Base-by-base conservation (phyloP, 2,113 vertebrate genomes). In the Bos javanicus region DNA sequence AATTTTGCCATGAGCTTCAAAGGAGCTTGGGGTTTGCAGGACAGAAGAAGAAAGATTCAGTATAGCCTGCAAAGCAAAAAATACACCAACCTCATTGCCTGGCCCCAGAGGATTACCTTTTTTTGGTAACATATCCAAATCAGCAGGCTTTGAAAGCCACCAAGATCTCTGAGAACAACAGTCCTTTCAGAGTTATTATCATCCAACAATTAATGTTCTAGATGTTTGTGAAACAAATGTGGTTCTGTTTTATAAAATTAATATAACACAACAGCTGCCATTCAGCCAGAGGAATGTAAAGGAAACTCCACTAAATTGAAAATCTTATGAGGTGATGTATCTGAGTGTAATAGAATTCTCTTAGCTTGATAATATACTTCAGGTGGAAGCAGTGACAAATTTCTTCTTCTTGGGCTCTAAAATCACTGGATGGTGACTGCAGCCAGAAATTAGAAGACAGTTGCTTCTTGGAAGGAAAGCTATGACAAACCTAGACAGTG, bases 151-250 rank as follows among this genome's bases (percentile, higher is more conserved):
- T 80, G 26, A 74, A 91, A 91, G 78, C 80, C 67, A 74, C 62
- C 78, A 71, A 76, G 81, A 30, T 39, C 59, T 78, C 92, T 83
- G 78, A 78, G 17, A 46, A 88, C 56, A 46, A 82, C 46, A 91
- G 48, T 28, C 30, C 48, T 57, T 90, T 92, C 91, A 80, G 25
- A 82, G 46, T 87, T 89, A 23, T n/a, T 87, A 23, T 93, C 43
- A 92, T 93, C 33, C 4, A 93, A 3, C 86, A 93, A 87, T 88
- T 86, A 96, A 89, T 90, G 67, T 33, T 80, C 56, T 90, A 71
- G 80, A 82, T 94, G n/a, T 97, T 97, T 97, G 25, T 84, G 48
- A 97, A 97, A 94, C 59, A 96, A 96, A 92, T 84, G 62, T 87
- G 46, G 52, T 46, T 87, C 36, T 86, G 5, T 87, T 95, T 97